phyloP scores from a whole-genome alignment of 2,797 vertebrate genomes.

The Neopelma chrysocephalum region DNA sequence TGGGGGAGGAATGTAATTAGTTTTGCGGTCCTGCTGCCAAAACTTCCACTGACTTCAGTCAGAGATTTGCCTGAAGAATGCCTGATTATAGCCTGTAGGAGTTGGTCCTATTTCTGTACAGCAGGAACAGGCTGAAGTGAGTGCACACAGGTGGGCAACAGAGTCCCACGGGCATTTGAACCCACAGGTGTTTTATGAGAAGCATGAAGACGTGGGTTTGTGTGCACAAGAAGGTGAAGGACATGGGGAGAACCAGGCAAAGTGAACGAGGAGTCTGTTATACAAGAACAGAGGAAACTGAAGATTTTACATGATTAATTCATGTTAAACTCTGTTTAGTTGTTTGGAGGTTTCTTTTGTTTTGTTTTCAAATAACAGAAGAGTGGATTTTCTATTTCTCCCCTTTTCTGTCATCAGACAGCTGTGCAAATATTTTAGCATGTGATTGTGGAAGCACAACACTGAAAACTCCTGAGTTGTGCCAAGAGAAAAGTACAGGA shows the following conservation, averaged over 20 bases:
- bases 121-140: neutral
- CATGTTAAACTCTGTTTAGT: neutral
- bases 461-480: slow-evolving; percentile 50
- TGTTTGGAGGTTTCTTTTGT: neutral
- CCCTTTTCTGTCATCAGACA: slow-evolving; percentile 38
- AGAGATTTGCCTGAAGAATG: neutral
- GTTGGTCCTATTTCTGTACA: neutral
- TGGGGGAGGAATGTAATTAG: slow-evolving; percentile 43
- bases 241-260: neutral
- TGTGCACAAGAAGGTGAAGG: neutral
- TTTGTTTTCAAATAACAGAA: neutral
- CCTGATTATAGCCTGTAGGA: neutral
- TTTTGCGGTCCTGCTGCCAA: slow-evolving; percentile 1
- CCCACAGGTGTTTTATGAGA: neutral
- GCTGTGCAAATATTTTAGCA: slow-evolving; percentile 73
- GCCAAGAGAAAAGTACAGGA: slow-evolving; percentile 61
- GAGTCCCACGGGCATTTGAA: accelerated
- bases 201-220: neutral
- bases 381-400: neutral
- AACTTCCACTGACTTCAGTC: neutral
- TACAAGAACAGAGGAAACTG: neutral
- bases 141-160: neutral
- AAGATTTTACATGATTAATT: neutral
- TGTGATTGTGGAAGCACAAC: slow-evolving; percentile 57
- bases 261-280: neutral